Evolutionary conservation across 2,888 invertebrate genomes (phyloP), one percentile per base, ranked within the genome.

Genomic region (Thymelicus lineola): DNA sequence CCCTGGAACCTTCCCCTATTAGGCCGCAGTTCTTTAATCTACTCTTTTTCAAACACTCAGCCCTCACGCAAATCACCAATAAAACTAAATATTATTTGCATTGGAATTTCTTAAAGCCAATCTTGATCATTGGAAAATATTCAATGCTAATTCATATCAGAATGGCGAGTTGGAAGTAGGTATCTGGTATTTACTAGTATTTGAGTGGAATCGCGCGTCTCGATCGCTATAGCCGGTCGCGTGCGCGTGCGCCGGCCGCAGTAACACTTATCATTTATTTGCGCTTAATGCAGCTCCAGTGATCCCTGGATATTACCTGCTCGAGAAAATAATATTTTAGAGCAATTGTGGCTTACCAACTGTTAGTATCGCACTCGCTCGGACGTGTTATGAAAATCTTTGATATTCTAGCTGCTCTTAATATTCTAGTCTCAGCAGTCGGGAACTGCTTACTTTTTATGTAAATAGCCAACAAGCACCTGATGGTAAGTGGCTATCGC

Each of bases 231-330:
- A 55, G 28, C 57, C 35, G 55, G 46, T 63, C 65, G 60, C 73
- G 75, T 69, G 64, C 62, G 65, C 68, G 66, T 68, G 70, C 66
- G 70, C 60, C 14, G 57, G 36, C 66, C 15, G 59, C 28, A 28
- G 15, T 42, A 58, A 63, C 69, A 63, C 69, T 69, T 69, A 69
- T 69, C 69, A 69, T 69, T 69, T 69, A 69, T 69, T 69, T 68
- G 65, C 66, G 66, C 66, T 72, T 72, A 70, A 72, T 66, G 48
- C 61, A 35, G 9, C 60, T 67, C 61, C 42, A 20, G 7, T 42
- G 53, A 67, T 59, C 35, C 42, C 68, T 65, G 61, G 55, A 57
- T 17, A 50, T 68, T 53, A 46, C 55, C 38, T 67, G 66, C 62
- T n/a, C 61, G 45, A 57, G 68, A 68, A 58, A 50, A 67, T 61